Conservation (phyloP, 1,140 invertebrate species). For the Drosophila sucinea region DNA sequence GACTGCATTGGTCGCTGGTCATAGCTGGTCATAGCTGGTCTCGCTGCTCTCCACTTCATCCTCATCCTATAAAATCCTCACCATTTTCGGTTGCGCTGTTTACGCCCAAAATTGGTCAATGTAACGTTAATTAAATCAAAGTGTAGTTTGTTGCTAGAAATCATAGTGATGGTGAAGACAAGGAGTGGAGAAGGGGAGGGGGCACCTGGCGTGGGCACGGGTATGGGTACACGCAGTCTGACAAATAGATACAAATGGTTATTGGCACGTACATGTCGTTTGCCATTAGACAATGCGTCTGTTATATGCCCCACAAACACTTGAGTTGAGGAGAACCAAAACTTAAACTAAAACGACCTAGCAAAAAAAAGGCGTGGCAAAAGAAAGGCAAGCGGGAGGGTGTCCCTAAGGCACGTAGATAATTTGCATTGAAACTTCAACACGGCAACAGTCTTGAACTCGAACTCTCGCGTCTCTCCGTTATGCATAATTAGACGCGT, state of each 20-base stretch:
- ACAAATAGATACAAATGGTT: constrained; percentile 81
- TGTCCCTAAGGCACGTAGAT: constrained; percentile 17
- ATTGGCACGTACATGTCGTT: constrained; percentile 79
- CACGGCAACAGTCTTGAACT: constrained; percentile 15
- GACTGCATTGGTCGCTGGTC: constrained; percentile 62
- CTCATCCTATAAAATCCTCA: constrained; percentile 22
- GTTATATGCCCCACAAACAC: constrained; percentile 55
- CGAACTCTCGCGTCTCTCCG: not conserved
- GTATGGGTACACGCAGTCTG: constrained; percentile 42
- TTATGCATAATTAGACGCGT: constrained; percentile 74
- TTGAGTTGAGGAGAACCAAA: constrained; percentile 28
- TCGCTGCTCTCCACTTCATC: not conserved
- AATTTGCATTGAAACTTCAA: constrained; percentile 47
- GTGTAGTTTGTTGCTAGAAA: constrained; percentile 39
- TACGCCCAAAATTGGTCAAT: constrained; percentile 78
- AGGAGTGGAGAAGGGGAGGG: not conserved
- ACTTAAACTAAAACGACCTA: constrained; percentile 19
- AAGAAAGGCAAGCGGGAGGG: not conserved
- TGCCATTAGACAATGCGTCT: constrained; percentile 73
- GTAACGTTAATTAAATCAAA: constrained; percentile 82
- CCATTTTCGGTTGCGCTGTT: constrained; percentile 59
- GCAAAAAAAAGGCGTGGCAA: constrained; percentile 35
- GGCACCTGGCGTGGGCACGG: not conserved
- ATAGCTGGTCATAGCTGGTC: constrained; percentile 23
- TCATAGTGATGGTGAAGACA: not conserved